Evolutionary conservation across 2,113 vertebrate species (phyloP), one percentile per base, ranked within the genome.

Genomic region (Gambusia holbrooki): DNA sequence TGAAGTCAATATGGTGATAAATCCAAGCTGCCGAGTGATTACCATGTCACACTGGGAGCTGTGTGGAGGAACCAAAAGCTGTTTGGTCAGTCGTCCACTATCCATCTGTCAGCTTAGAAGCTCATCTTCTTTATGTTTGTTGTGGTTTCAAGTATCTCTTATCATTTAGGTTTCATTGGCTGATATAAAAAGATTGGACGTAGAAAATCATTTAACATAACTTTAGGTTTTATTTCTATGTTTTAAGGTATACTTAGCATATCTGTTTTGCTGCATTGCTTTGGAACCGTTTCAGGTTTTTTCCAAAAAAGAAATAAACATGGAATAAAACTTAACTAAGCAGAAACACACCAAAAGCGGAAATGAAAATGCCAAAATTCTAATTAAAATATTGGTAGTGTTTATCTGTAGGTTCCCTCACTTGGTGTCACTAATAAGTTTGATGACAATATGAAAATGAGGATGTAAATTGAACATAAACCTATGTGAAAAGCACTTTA

Each of bases 31-130:
- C 84, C 81, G 84, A 84, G 73, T 69, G 71, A 65, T 80, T 74
- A 81, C 54, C 28, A 48, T 35, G 12, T 64, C 89, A 73, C 66
- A 79, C 85, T 82, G 86, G 35, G 82, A 80, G 29, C 66, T 78
- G 74, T 15, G 19, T 28, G 63, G 40, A 74, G 69, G 35, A 84
- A 81, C 81, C 79, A 72, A 87, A 85, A 72, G 86, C 48, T 37
- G 45, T 66, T 88, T 88, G 90, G 61, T 84, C 90, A 90, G 54
- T 88, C 73, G 62, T 82, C 87, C 69, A 89, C 29, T 77, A 65
- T 42, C 91, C 87, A 37, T 89, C 82, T 92, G 90, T 76, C 76
- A 74, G 62, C 78, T 71, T 10, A 70, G 62, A 0, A 35, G 3
- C 66, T 48, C 35, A 69, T 22, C 11, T 64, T 17, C 28, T 12